Conservation (phyloP, 2,888 invertebrate genomes). For the Linyphia triangularis region DNA sequence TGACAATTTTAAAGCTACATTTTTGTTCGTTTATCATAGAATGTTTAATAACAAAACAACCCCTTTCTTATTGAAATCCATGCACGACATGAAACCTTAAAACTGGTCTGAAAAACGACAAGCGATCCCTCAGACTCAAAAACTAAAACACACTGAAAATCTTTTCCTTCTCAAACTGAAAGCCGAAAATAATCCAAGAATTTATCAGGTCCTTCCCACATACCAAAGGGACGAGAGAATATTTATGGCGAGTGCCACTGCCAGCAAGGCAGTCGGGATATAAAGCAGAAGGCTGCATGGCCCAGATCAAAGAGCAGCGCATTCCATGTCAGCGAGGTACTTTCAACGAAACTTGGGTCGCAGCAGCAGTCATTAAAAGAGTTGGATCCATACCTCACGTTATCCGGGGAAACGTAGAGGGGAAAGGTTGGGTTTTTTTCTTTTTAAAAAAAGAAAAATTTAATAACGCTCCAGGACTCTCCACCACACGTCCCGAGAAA, state of each 20-base stretch:
- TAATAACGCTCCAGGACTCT: conserved; percentile 63
- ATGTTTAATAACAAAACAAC: no score
- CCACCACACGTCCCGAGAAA: conserved; percentile 22
- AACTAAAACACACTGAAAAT: background rate
- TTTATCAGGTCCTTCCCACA: background rate
- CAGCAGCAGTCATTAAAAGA: conserved; percentile 45
- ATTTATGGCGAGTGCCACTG: conserved; percentile 15
- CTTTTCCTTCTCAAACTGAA: background rate
- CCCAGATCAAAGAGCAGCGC: conserved; percentile 10
- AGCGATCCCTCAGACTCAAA: background rate
- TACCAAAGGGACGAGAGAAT: background rate
- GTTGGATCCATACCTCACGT: conserved; percentile 43
- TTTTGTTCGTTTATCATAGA: no score
- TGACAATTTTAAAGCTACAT: no score
- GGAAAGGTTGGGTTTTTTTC: background rate
- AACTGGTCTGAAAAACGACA: background rate
- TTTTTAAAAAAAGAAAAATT: conserved; percentile 44
- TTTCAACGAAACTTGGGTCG: conserved; percentile 29
- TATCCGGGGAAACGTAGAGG: conserved; percentile 43
- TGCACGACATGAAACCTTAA: no score
- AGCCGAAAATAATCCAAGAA: background rate
- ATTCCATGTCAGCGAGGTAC: conserved; percentile 35
- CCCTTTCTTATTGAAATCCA: no score
- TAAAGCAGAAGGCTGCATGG: conserved; percentile 47
- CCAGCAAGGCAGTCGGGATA: conserved; percentile 25